A percentile compares a stretch with the other conserved stretches of the same genome.
Conservation (phyloP, 1,140 invertebrate species). For the Ostrea denselamellosa region DNA sequence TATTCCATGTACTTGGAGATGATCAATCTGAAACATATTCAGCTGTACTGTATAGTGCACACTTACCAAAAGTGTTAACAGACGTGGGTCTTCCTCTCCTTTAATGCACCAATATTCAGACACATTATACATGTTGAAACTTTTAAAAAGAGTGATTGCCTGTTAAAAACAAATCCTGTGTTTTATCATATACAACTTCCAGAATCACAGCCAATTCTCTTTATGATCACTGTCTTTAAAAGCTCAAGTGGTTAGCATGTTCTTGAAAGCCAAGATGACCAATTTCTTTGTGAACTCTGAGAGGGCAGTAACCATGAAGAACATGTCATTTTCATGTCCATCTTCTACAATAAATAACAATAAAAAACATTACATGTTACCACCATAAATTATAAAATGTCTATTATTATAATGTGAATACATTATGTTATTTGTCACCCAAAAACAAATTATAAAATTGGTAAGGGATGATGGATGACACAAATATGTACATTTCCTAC, state of each 20-base stretch:
- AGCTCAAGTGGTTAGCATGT: constrained; percentile 4
- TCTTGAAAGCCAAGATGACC: constrained; percentile 69
- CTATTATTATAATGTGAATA: background rate
- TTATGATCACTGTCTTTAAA: background rate
- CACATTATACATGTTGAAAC: no score
- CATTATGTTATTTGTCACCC: no score
- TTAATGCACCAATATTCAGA: background rate
- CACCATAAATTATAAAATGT: background rate
- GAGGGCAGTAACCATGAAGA: constrained; percentile 73
- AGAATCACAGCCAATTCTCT: background rate
- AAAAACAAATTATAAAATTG: no score
- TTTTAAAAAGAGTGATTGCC: background rate
- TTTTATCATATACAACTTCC: background rate
- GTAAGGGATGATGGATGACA: no score
- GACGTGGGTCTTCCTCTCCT: background rate
- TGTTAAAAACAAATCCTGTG: background rate
- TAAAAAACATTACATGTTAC: background rate
- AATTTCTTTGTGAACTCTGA: constrained; percentile 75
- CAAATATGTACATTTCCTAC: no score
- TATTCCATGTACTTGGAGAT: background rate
- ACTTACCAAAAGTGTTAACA: background rate
- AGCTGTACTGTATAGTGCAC: background rate
- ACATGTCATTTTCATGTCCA: constrained; percentile 73
- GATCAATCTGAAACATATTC: background rate
- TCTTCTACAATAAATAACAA: constrained; percentile 71